A percentile compares a stretch with the other conserved stretches of the same genome.
Evolutionary conservation across 2,888 invertebrate species (phyloP).

Genomic region (Heliconius sara): DNA sequence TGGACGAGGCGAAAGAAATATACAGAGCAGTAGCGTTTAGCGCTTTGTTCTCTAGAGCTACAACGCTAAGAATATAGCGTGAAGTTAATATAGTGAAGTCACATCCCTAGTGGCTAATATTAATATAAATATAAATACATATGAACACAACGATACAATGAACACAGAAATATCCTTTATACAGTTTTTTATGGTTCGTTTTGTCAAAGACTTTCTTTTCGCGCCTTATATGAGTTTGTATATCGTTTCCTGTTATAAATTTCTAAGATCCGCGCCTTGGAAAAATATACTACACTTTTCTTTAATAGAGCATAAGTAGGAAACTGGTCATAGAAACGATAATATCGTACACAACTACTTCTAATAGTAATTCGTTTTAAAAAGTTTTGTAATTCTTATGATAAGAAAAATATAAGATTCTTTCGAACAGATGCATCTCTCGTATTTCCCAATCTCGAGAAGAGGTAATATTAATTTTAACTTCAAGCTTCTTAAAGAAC

Average conservation of each 20-base stretch:
- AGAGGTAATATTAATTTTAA: neutral
- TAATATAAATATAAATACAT: neutral
- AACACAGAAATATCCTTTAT: neutral
- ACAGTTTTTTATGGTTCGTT: neutral
- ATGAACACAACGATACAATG: too few relatives aligned
- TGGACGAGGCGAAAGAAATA: neutral
- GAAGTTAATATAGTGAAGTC: neutral
- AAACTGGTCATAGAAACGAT: slow-evolving; percentile 6
- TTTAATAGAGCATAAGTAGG: slow-evolving; percentile 13
- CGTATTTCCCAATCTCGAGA: neutral
- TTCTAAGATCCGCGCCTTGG: slow-evolving; percentile 16
- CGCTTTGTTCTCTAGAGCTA: neutral
- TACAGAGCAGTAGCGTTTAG: neutral
- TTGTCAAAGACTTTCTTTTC: slow-evolving; percentile 20
- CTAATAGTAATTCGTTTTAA: too few relatives aligned
- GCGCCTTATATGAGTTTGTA: slow-evolving; percentile 10
- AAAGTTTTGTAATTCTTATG: neutral
- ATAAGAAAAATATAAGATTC: too few relatives aligned
- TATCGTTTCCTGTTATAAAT: slow-evolving; percentile 22
- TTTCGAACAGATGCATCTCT: neutral
- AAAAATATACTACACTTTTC: slow-evolving; percentile 12
- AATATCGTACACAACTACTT: neutral
- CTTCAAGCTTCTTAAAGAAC: neutral
- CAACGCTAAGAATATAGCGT: neutral
- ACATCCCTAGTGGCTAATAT: neutral